Base-by-base conservation (phyloP, 2,888 invertebrate genomes). In the Pseudococcus longispinus region DNA sequence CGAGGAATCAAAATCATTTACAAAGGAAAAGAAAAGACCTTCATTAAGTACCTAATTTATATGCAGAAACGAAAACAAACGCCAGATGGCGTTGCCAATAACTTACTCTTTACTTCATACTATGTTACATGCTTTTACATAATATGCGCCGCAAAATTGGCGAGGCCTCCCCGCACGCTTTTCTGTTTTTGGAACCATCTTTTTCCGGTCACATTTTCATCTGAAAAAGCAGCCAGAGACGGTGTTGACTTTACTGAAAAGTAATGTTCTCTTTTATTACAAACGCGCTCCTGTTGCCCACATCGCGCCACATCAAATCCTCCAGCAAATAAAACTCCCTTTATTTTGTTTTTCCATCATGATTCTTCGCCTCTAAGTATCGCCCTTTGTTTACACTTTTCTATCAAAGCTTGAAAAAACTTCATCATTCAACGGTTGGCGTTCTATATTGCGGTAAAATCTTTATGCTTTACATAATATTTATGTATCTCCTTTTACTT, bases 1-100 rank as follows among this genome's bases (percentile, higher is more conserved):
- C 32, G 70, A 84, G 84, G 74, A 74, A 85, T 85, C 74, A 44
- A 85, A 85, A 85, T 70, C 85, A 74, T 70, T 74, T 74, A 74
- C 70, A 70, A 70, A 85, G 46, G 74, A 85, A 85, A 84, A 84
- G 65, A 65, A 65, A 70, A 74, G 85, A 85, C 85, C 85, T 85
- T 85, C 85, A 85, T 85, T 85, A 85, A 85, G 85, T 85, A 85
- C 85, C 85, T 85, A 85, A 85, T 85, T 85, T 85, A 85, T 85
- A 85, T 85, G 85, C 85, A 85, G 85, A 70, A 70, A 85, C 70
- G 74, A 85, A 70, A 85, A 85, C 74, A 70, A 65, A 74, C 85
- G 85, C 85, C 85, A 85, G 85, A 85, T 85, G 85, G 85, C 74
- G 85, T 85, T 85, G 70, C 85, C 85, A 85, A 55, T 83, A 83